Conservation (phyloP, 2,113 vertebrate species). For the Phodopus roborovskii region DNA sequence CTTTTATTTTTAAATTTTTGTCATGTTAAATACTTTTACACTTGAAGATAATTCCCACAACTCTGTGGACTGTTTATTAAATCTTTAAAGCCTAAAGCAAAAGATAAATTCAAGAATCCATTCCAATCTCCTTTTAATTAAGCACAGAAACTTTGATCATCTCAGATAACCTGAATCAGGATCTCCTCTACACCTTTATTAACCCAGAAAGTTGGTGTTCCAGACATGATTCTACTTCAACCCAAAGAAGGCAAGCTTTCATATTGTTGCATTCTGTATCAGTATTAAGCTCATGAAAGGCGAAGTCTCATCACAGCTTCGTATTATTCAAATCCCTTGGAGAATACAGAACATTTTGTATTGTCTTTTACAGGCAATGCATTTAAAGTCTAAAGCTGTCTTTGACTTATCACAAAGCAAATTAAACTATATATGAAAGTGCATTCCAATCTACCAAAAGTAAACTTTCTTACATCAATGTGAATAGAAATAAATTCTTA, state of each 20-base stretch:
- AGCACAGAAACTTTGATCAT: background rate
- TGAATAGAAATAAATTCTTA: background rate
- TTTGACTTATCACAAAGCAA: background rate
- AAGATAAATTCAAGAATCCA: background rate
- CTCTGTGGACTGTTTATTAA: conserved; percentile 8
- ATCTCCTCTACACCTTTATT: background rate
- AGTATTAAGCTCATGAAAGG: background rate
- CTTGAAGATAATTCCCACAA: background rate
- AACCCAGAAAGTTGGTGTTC: background rate
- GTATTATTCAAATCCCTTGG: background rate
- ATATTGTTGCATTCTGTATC: background rate
- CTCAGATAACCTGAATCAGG: background rate
- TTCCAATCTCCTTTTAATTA: background rate
- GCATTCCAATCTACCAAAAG: background rate
- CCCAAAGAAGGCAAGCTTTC: background rate
- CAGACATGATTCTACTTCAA: background rate
- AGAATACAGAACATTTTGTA: background rate
- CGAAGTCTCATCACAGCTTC: background rate
- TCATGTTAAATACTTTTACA: background rate
- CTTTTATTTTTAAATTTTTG: background rate
- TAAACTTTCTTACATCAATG: background rate
- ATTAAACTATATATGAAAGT: background rate
- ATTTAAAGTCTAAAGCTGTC: background rate
- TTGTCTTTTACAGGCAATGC: background rate
- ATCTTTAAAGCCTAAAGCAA: background rate